Conservation (phyloP, 2,888 invertebrate species). For the Disparrhopalites patrizii region DNA sequence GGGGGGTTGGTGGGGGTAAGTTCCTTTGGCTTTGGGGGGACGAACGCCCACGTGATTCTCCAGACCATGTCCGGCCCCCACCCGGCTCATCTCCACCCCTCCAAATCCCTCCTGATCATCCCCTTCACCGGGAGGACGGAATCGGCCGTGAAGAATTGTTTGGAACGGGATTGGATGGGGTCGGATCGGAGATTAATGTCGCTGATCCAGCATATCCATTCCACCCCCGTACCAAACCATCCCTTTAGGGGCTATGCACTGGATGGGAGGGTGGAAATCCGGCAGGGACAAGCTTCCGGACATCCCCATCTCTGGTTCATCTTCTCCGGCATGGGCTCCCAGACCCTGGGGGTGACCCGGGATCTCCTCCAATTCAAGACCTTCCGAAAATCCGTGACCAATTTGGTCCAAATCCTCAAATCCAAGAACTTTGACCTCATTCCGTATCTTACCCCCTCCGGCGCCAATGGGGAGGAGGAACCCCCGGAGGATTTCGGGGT, state of each 20-base stretch:
- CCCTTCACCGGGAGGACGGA: constrained; percentile 83
- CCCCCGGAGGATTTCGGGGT: constrained; percentile 67
- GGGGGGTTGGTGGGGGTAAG: constrained; percentile 92
- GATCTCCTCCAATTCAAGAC: constrained; percentile 73
- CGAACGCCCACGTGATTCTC: constrained; percentile 86
- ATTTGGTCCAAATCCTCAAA: constrained; percentile 69
- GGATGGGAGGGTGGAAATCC: constrained; percentile 48
- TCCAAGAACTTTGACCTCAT: constrained; percentile 76
- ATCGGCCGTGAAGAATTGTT: constrained; percentile 56
- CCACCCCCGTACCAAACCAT: constrained; percentile 68
- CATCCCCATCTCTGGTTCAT: constrained; percentile 82
- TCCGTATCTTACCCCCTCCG: constrained; percentile 70
- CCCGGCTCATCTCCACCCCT: neutral
- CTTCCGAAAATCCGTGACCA: constrained; percentile 72
- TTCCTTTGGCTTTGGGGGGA: constrained; percentile 97
- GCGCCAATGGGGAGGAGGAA: constrained; percentile 55
- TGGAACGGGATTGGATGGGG: constrained; percentile 57
- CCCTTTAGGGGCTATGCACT: constrained; percentile 76
- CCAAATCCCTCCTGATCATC: constrained; percentile 59
- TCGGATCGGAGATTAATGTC: constrained; percentile 64
- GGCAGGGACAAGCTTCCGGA: constrained; percentile 44
- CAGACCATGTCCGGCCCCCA: constrained; percentile 52
- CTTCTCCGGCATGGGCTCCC: constrained; percentile 96
- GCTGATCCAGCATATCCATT: constrained; percentile 70
- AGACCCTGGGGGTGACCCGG: constrained; percentile 94